A percentile compares a stretch with the other conserved stretches of the same genome.
Evolutionary conservation across 2,888 invertebrate species (phyloP).

Genomic region (Opisthograptis luteolata): DNA sequence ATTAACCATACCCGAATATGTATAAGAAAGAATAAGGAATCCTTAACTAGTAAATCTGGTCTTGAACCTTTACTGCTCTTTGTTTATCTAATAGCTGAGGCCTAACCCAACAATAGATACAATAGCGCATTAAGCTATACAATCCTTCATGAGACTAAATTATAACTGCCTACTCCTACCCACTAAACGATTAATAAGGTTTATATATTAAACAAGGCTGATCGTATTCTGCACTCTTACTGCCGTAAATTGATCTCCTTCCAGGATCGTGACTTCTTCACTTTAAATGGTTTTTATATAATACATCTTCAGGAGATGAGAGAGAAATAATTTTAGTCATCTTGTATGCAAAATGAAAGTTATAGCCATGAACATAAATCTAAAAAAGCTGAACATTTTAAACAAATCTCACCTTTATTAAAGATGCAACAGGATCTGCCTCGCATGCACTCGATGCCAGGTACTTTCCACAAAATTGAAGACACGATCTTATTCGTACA

Average conservation of each 20-base stretch:
- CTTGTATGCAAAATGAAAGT: background rate
- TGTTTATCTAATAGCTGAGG: constrained; percentile 5
- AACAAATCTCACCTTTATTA: constrained; percentile 71
- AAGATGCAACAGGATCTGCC: constrained; percentile 77
- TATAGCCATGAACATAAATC: background rate
- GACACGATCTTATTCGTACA: constrained; percentile 55
- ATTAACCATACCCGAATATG: too few species aligned
- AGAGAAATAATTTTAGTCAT: background rate
- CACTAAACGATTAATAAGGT: background rate
- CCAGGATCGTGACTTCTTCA: too few species aligned
- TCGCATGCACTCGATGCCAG: constrained; percentile 66
- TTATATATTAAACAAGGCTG: background rate
- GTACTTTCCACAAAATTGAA: constrained; percentile 75
- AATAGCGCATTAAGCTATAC: background rate
- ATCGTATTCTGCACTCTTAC: too few species aligned
- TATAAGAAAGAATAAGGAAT: too few species aligned
- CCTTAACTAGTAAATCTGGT: background rate
- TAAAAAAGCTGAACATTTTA: constrained; percentile 26
- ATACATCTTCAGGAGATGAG: too few species aligned
- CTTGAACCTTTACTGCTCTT: constrained; percentile 19
- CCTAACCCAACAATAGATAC: background rate
- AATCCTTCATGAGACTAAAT: background rate
- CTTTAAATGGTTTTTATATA: too few species aligned
- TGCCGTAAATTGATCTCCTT: too few species aligned
- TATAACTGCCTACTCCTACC: background rate